phyloP scores from a whole-genome alignment of 2,797 vertebrate species.

The Phalanger gymnotis region DNA sequence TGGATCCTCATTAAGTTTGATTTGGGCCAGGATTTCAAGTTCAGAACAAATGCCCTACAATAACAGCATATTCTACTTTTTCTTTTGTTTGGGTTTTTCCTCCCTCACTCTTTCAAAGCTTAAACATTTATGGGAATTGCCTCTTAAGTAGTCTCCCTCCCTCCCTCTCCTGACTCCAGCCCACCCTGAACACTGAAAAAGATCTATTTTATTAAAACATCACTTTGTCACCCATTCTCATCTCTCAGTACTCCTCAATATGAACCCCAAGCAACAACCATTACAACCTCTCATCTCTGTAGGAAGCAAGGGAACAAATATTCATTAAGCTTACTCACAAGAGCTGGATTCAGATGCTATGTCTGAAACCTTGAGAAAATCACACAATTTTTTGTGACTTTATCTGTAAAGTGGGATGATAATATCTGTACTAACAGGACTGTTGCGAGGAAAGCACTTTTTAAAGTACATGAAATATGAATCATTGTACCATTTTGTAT shows the following conservation, averaged over 20 bases:
- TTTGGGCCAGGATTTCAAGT: neutral
- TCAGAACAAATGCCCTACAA: neutral
- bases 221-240: neutral
- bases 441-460: neutral
- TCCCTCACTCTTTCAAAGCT: neutral
- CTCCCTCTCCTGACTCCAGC: neutral
- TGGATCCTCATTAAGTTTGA: neutral
- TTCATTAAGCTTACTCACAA: neutral
- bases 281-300: neutral
- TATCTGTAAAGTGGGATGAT: neutral
- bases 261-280: neutral
- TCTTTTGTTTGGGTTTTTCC: neutral
- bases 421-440: neutral
- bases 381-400: neutral
- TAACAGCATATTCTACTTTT: neutral
- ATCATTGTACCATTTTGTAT: neutral
- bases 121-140: neutral
- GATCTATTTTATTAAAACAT: neutral
- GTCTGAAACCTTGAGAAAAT: neutral
- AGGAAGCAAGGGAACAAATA: neutral
- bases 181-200: no score
- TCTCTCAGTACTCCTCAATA: neutral
- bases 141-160: neutral
- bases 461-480: neutral
- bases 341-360: neutral